Base-by-base conservation (phyloP, 2,888 invertebrate species). In the Thecophora atra region DNA sequence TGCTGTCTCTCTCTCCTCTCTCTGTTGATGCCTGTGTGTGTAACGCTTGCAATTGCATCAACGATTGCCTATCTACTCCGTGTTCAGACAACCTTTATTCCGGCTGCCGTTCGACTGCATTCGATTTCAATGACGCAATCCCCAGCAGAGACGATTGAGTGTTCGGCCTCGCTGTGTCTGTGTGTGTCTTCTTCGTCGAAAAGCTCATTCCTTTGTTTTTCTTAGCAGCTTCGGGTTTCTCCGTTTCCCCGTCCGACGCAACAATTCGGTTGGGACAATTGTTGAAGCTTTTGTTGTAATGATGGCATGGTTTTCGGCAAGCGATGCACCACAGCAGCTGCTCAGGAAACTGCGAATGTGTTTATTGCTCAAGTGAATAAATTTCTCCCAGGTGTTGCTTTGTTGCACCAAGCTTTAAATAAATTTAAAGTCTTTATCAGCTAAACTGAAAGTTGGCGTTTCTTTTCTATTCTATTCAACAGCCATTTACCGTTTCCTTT, bases 121-220 rank as follows among this genome's bases (percentile, higher is more conserved):
- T n/a, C n/a, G n/a, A n/a, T n/a, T n/a, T n/a, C n/a, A n/a, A n/a
- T n/a, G n/a, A n/a, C n/a, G n/a, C n/a, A n/a, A n/a, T n/a, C n/a
- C n/a, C n/a, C 28, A 26, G 42, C 21, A 52, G 51, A 51, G 24
- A 37, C 54, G 62, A 58, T 62, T 72, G 67, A 44, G 63, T 54
- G 60, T 44, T 19, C 28, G n/a, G 19, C 56, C 21, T 21, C 21
- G 54, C 19, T 8, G 21, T 21, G n/a, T 67, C 8, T 8, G 30
- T 30, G 4, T 19, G 11, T 37, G 62, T 56, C 54, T 73, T 30
- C 30, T 30, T 62, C 67, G 69, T 44, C 44, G 56, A 73, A 47
- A 62, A 70, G 62, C 67, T 73, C 65, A 52, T 64, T 69, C 56
- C 26, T 69, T 69, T 63, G 51, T 65, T 65, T 65, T 28, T 8